Conservation (phyloP, 2,888 invertebrate genomes). For the Cerastis leucographa region DNA sequence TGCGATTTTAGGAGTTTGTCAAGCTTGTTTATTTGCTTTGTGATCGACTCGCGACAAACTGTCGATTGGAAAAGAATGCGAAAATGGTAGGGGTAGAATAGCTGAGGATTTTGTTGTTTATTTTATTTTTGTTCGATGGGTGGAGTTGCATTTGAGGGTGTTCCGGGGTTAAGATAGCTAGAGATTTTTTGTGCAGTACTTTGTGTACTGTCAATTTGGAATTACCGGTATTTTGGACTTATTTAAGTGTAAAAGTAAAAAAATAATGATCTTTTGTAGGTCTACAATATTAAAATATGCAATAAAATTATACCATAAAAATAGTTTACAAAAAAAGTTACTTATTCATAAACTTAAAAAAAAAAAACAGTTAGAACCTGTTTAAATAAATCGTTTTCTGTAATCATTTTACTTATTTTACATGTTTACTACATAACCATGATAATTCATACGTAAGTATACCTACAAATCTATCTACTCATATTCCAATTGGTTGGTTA, state of each 20-base stretch:
- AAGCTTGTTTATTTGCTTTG: slow-evolving; percentile 63
- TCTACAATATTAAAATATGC: neutral
- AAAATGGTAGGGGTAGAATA: slow-evolving; percentile 17
- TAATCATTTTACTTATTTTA: too few relatives aligned
- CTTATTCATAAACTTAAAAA: neutral
- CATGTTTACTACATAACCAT: neutral
- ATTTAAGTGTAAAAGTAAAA: neutral
- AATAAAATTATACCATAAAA: neutral
- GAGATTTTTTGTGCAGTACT: neutral
- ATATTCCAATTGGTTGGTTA: slow-evolving; percentile 16
- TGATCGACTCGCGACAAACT: slow-evolving; percentile 59
- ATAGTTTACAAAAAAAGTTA: too few relatives aligned
- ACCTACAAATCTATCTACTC: neutral
- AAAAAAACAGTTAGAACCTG: too few relatives aligned
- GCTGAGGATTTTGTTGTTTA: slow-evolving; percentile 21
- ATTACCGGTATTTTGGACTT: neutral
- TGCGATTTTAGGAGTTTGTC: slow-evolving; percentile 59
- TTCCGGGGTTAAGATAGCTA: neutral
- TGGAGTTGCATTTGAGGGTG: slow-evolving; percentile 1
- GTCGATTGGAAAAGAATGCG: slow-evolving; percentile 52
- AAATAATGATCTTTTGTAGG: neutral
- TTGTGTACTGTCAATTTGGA: neutral
- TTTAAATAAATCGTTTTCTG: too few relatives aligned
- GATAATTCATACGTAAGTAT: neutral
- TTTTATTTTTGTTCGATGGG: slow-evolving; percentile 17